Evolutionary conservation across 2,888 invertebrate genomes (phyloP).

Genomic region (Lithophane ornitopus): DNA sequence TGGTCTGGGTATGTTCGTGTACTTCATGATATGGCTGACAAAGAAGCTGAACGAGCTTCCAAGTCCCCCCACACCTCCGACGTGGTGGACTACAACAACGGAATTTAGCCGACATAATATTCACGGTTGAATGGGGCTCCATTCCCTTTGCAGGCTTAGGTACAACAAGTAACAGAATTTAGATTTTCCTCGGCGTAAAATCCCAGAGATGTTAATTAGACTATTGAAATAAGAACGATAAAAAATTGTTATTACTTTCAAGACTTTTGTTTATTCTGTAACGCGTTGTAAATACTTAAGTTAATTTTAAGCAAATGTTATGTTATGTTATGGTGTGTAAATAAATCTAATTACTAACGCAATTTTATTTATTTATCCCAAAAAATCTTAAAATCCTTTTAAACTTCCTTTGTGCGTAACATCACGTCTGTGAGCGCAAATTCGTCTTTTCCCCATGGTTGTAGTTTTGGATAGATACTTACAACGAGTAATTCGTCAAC

Average conservation of each 20-base stretch:
- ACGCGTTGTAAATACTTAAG: slow-evolving; percentile 5
- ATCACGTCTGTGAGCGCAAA: background rate
- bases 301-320: background rate
- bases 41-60: slow-evolving; percentile 76
- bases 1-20: slow-evolving; percentile 75
- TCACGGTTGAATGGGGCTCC: slow-evolving; percentile 29
- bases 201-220: background rate
- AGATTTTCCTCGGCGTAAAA: background rate
- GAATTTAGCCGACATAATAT: slow-evolving; percentile 18
- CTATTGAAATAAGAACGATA: background rate
- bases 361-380: background rate
- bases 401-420: background rate
- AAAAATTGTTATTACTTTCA: background rate
- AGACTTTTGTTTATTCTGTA: slow-evolving; percentile 1
- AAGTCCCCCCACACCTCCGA: slow-evolving; percentile 69
- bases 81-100: slow-evolving; percentile 19
- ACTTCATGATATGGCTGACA: slow-evolving; percentile 78
- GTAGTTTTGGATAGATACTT: background rate
- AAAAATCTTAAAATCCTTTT: background rate
- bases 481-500: too few species aligned
- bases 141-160: background rate
- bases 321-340: background rate
- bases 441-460: background rate
- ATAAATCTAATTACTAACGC: background rate
- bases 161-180: background rate